A percentile compares a stretch with the other conserved stretches of the same genome.
These are phyloP conservation scores for Paramacrobiotus metropolitanus DNA, from an alignment of 1,140 invertebrate species.

Conservation along the genomic window DNA sequence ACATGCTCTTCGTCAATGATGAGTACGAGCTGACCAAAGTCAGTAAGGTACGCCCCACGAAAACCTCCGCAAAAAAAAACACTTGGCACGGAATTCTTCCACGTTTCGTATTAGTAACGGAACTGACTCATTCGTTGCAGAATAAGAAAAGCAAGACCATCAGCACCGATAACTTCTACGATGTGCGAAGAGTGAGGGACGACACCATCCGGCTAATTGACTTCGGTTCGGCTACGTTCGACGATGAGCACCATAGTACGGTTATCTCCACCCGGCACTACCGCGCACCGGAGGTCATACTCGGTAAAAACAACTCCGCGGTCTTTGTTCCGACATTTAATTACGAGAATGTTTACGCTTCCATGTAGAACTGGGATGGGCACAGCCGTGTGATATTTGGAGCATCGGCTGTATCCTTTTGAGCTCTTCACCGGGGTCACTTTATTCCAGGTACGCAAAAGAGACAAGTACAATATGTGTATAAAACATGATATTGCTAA, in stretches of 20 bases:
- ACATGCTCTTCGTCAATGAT: constrained; percentile 31
- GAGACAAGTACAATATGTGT: too few relatives aligned
- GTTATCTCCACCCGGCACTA: constrained; percentile 35
- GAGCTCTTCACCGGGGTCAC: constrained; percentile 32
- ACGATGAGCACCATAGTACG: constrained; percentile 34
- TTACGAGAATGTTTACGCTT: too few relatives aligned
- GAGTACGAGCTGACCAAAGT: constrained; percentile 14
- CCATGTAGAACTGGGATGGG: constrained; percentile 31
- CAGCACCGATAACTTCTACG: too few relatives aligned
- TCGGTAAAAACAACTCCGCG: too few relatives aligned
- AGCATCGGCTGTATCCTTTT: constrained; percentile 35
- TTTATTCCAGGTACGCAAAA: constrained; percentile 27
- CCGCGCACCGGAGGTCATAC: constrained; percentile 32
- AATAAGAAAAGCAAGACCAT: constrained; percentile 9
- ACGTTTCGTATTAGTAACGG: too few relatives aligned
- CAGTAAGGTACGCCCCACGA: constrained; percentile 6
- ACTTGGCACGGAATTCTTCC: too few relatives aligned
- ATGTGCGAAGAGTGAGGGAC: constrained; percentile 8
- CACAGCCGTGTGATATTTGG: constrained; percentile 35
- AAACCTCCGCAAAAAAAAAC: too few relatives aligned
- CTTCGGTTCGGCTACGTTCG: constrained; percentile 35
- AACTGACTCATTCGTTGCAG: too few relatives aligned
- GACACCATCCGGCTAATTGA: constrained; percentile 25
- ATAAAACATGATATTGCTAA: too few relatives aligned
- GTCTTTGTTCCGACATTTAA: too few relatives aligned